A percentile compares a stretch with the other conserved stretches of the same genome.
Conservation (phyloP, 1,140 invertebrate genomes). For the Maconellicoccus hirsutus region DNA sequence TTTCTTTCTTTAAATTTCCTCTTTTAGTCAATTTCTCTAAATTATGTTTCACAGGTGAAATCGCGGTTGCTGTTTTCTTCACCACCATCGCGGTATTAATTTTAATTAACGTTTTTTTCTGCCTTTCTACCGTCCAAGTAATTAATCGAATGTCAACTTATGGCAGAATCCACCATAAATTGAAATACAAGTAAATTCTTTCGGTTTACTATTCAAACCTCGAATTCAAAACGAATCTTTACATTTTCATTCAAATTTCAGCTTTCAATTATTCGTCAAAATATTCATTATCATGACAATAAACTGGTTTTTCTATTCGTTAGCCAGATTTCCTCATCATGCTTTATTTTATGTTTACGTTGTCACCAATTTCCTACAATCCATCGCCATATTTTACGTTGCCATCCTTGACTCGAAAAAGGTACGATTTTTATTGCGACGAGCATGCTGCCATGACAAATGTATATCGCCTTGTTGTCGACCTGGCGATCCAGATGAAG, state of each 20-base stretch:
- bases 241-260: slow-evolving; percentile 35
- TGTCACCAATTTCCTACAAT: slow-evolving; percentile 55
- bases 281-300: slow-evolving; percentile 57
- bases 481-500: slow-evolving; percentile 42
- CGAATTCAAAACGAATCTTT: neutral
- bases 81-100: slow-evolving; percentile 64
- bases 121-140: slow-evolving; percentile 60
- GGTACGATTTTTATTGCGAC: slow-evolving; percentile 59
- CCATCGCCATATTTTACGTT: slow-evolving; percentile 58
- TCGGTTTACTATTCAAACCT: neutral
- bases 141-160: slow-evolving; percentile 66
- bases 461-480: slow-evolving; percentile 41
- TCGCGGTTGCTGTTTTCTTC: slow-evolving; percentile 67
- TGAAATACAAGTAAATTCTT: slow-evolving; percentile 55
- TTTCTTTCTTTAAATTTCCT: neutral
- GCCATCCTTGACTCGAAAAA: slow-evolving; percentile 61
- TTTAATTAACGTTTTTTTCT: slow-evolving; percentile 63
- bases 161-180: slow-evolving; percentile 70
- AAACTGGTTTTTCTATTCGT: slow-evolving; percentile 56
- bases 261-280: slow-evolving; percentile 64
- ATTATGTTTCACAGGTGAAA: slow-evolving; percentile 43
- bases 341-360: slow-evolving; percentile 59
- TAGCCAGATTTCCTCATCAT: slow-evolving; percentile 58
- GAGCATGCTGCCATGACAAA: slow-evolving; percentile 57
- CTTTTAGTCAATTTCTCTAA: neutral